Conservation (phyloP, 2,797 vertebrate genomes). For the Chaunax sp. region DNA sequence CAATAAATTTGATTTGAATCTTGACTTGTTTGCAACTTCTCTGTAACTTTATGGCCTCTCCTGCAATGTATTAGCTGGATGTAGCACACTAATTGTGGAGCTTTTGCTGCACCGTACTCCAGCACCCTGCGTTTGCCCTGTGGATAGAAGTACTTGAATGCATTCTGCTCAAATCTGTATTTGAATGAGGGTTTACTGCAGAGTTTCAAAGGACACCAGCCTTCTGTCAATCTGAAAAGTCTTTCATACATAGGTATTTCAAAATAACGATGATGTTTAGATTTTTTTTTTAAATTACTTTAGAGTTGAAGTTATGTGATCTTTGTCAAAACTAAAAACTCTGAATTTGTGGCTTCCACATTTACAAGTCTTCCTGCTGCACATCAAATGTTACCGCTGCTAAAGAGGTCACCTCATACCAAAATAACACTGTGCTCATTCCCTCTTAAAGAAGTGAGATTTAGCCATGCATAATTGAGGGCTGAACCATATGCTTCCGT, state of each 20-base stretch:
- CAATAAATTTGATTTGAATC: constrained; percentile 23
- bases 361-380: constrained; percentile 30
- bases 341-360: constrained; percentile 5
- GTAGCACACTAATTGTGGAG: constrained; percentile 59
- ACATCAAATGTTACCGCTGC: constrained; percentile 48
- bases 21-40: constrained; percentile 23
- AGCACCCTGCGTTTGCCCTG: constrained; percentile 42
- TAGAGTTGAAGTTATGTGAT: constrained; percentile 14
- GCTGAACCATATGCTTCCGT: constrained; percentile 54
- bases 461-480: constrained; percentile 67
- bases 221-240: constrained; percentile 52
- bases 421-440: constrained; percentile 66
- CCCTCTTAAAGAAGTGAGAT: constrained; percentile 55
- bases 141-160: constrained; percentile 46
- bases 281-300: constrained; percentile 6
- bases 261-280: constrained; percentile 27
- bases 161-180: constrained; percentile 62
- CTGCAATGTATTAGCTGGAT: constrained; percentile 27
- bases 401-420: constrained; percentile 68
- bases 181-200: constrained; percentile 49
- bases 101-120: constrained; percentile 40
- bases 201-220: constrained; percentile 53
- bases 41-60: constrained; percentile 42
- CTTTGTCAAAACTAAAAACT: constrained; percentile 38
- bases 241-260: constrained; percentile 36